A percentile compares a stretch with the other conserved stretches of the same genome.
Conservation (phyloP, 1,140 invertebrate species). For the Monomorium pharaonis region DNA sequence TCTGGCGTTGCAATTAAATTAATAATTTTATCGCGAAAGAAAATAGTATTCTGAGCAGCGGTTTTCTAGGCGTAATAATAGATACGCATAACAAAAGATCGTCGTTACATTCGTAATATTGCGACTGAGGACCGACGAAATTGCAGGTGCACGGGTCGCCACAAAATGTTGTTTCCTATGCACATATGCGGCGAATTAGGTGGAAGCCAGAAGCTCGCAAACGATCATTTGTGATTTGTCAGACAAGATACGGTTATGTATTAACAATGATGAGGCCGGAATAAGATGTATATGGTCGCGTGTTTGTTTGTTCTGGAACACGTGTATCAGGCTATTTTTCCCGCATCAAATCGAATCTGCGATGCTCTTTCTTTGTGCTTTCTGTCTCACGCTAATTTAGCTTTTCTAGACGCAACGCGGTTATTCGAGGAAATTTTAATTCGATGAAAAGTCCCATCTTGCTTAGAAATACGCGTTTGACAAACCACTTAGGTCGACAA, state of each 20-base stretch:
- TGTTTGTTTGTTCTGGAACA: slow-evolving; percentile 44
- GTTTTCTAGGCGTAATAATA: slow-evolving; percentile 29
- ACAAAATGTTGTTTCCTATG: slow-evolving; percentile 8
- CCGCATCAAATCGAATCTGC: neutral
- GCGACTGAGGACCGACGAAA: slow-evolving; percentile 52
- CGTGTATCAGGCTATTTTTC: slow-evolving; percentile 48
- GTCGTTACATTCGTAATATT: slow-evolving; percentile 24
- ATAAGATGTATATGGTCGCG: slow-evolving; percentile 40
- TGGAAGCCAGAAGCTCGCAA: neutral
- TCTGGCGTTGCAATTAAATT: slow-evolving; percentile 1
- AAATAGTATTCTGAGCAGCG: neutral
- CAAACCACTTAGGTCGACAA: neutral
- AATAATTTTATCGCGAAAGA: neutral
- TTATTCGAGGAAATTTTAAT: slow-evolving; percentile 24
- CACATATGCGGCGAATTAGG: slow-evolving; percentile 18
- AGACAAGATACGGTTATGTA: slow-evolving; percentile 28
- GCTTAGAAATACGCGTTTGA: neutral
- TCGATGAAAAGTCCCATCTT: neutral
- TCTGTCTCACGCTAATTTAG: slow-evolving; percentile 51
- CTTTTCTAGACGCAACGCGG: neutral
- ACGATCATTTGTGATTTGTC: slow-evolving; percentile 42
- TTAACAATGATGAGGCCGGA: slow-evolving; percentile 34
- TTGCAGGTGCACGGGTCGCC: slow-evolving; percentile 40
- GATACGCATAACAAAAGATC: slow-evolving; percentile 29
- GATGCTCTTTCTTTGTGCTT: slow-evolving; percentile 18